Percentiles rank a stretch among this genome's conserved stretches.
These are phyloP conservation scores for Bradypodion ventrale DNA, from an alignment of 2,797 vertebrate species.

Conservation along the genomic window DNA sequence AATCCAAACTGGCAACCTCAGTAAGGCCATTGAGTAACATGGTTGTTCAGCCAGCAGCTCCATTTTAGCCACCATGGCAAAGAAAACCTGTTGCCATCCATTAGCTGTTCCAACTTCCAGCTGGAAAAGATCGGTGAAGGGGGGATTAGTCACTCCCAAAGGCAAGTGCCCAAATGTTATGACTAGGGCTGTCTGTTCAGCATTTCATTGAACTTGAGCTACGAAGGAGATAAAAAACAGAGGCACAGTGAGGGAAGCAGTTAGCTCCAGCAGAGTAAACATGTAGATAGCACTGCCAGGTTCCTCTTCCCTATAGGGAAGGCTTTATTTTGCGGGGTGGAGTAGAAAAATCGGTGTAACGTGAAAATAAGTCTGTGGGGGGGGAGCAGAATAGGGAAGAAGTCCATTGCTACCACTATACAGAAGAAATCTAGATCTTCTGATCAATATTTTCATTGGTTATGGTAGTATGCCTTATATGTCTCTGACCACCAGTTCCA, in stretches of 20 bases:
- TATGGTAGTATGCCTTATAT: constrained; percentile 16
- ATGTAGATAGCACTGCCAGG: constrained; percentile 59
- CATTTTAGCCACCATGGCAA: constrained; percentile 27
- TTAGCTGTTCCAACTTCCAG: constrained; percentile 37
- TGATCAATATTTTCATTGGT: constrained; percentile 36
- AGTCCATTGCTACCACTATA: constrained; percentile 37
- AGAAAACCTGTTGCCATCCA: constrained; percentile 26
- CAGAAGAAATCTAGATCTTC: constrained; percentile 36
- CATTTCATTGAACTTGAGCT: constrained; percentile 50
- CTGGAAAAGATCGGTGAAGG: constrained; percentile 53
- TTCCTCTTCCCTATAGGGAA: constrained; percentile 55
- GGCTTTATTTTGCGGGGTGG: constrained; percentile 53
- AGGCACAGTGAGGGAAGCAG: constrained; percentile 60
- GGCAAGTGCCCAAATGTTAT: constrained; percentile 57
- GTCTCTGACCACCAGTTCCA: no score
- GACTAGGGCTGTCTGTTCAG: constrained; percentile 63
- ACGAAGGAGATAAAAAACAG: constrained; percentile 61
- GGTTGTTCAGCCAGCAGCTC: constrained; percentile 10
- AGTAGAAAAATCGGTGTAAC: constrained; percentile 10
- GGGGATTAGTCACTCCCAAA: constrained; percentile 62
- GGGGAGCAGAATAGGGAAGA: constrained; percentile 17
- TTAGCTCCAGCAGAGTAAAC: constrained; percentile 65
- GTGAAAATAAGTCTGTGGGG: neutral
- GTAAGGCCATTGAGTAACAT: neutral
- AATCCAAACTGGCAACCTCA: neutral